phyloP scores from a whole-genome alignment of 2,797 vertebrate species.

The Argentina silus region DNA sequence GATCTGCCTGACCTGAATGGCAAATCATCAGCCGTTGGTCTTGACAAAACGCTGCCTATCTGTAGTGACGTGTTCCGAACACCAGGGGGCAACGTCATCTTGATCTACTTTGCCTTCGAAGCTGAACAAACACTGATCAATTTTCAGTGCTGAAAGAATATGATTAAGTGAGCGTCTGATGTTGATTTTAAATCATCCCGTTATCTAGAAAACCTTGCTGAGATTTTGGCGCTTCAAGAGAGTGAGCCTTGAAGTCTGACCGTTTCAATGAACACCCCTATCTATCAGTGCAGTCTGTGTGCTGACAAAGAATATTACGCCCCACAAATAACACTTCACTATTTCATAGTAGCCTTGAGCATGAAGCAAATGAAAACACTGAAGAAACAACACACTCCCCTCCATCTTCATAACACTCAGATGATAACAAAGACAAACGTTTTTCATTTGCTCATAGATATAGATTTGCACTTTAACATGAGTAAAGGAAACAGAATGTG shows the following conservation, averaged over 20 bases:
- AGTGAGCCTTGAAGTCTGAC: slow-evolving; percentile 15
- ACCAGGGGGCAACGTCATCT: slow-evolving; percentile 44
- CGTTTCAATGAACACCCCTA: slow-evolving; percentile 36
- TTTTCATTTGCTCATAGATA: background rate
- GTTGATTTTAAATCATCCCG: slow-evolving; percentile 28
- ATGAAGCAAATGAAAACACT: slow-evolving; percentile 5
- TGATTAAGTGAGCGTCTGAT: slow-evolving; percentile 46
- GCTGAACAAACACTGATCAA: slow-evolving; percentile 26
- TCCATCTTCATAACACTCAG: slow-evolving; percentile 5
- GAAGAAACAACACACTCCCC: background rate
- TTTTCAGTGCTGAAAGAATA: slow-evolving; percentile 6
- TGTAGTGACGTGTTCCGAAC: slow-evolving; percentile 41
- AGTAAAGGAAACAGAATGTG: background rate
- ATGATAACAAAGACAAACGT: slow-evolving; percentile 10
- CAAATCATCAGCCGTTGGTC: slow-evolving; percentile 43
- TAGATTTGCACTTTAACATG: background rate
- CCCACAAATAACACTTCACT: slow-evolving; percentile 29
- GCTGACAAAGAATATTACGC: slow-evolving; percentile 20
- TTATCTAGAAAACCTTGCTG: slow-evolving; percentile 16
- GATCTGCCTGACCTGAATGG: slow-evolving; percentile 46
- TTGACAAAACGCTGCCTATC: slow-evolving; percentile 25
- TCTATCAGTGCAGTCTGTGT: slow-evolving; percentile 27
- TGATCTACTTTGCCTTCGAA: slow-evolving; percentile 20
- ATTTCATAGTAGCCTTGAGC: background rate
- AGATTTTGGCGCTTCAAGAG: slow-evolving; percentile 7